Evolutionary conservation across 2,888 invertebrate species (phyloP), one percentile per base, ranked within the genome.

Genomic region (Platerodrilus igneus): DNA sequence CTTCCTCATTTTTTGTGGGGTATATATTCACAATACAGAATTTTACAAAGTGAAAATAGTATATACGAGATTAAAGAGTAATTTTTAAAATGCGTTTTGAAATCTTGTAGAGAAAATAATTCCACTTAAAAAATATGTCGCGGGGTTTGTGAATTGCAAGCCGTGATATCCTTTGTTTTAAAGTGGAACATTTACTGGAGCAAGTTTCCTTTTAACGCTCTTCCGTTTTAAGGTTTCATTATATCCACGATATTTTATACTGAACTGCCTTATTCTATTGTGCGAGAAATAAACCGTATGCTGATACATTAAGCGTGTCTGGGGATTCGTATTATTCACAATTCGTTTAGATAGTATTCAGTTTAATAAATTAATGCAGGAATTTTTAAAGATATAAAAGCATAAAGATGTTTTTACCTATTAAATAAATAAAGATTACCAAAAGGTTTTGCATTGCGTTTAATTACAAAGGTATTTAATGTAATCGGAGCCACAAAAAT

Each of bases 101-200:
- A 35, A 34, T 40, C 40, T 35, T 16, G 40, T 29, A 40, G 40
- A 40, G 35, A 34, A 40, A 40, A 35, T 40, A 40, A 40, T 34
- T 19, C 30, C 17, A 17, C 28, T 40, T 40, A 30, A 30, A 40
- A 40, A 40, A 34, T 34, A 40, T 34, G 33, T 38, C 38, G 38
- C 34, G 21, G 28, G 34, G 39, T 28, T 39, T 32, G 21, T 39
- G 39, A 39, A 39, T 39, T 34, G 40, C 29, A n/a, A n/a, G n/a
- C n/a, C n/a, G 34, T 40, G 30, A 29, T 25, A 29, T 15, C 18
- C 26, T 34, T 40, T 40, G 40, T 35, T 40, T 40, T 40, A 23
- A 29, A 40, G 35, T 29, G 34, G 33, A 32, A 40, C 35, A 23
- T 28, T 36, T 40, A 25, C 40, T 40, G 23, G 20, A 40, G 29